Evolutionary conservation across 92 coral and sea anemone species (phyloP).

Genomic region (Phymanthus crucifer): DNA sequence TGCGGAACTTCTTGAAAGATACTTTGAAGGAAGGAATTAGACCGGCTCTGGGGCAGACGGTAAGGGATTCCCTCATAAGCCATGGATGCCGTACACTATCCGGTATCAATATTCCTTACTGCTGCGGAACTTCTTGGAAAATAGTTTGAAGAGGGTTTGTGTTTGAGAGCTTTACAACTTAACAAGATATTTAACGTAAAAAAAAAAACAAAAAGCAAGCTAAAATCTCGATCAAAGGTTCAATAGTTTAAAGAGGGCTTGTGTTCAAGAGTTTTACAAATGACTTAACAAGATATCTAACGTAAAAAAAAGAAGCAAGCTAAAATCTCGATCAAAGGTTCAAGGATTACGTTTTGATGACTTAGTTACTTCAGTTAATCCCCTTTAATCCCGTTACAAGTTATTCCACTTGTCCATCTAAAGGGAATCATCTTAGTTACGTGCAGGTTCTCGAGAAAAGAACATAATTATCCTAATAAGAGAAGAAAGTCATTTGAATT

Average conservation of each 20-base stretch:
- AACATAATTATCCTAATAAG: background rate
- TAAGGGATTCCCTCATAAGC: conserved; percentile 78
- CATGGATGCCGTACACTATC: conserved; percentile 80
- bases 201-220: background rate
- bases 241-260: background rate
- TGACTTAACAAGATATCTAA: background rate
- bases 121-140: conserved; percentile 53
- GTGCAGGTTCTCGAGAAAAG: too few relatives aligned
- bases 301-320: background rate
- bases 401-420: background rate
- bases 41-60: conserved; percentile 32
- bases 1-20: conserved; percentile 51
- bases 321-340: background rate
- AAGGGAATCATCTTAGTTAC: background rate
- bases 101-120: conserved; percentile 30
- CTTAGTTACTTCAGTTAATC: background rate
- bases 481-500: background rate
- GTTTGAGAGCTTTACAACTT: background rate
- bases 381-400: background rate
- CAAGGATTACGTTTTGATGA: background rate
- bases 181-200: too few relatives aligned
- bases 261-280: background rate
- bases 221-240: background rate
- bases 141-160: conserved; percentile 35
- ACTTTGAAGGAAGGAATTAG: conserved; percentile 27